These are phyloP conservation scores for Drosophila koepferae DNA, from an alignment of 2,888 invertebrate genomes.

Conservation along the genomic window DNA sequence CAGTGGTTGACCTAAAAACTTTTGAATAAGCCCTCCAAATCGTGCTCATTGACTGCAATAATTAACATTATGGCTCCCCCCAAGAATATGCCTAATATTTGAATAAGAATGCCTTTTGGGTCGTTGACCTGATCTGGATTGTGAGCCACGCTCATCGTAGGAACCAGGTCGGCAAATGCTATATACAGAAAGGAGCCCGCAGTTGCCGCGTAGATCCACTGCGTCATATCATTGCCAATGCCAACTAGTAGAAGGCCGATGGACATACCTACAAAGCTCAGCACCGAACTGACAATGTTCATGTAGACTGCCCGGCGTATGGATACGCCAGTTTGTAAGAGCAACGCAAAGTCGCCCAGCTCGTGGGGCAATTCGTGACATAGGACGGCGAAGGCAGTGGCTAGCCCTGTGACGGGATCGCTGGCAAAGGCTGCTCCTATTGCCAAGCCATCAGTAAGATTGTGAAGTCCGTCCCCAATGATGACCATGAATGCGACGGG, in stretches of 20 bases:
- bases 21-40: conserved; percentile 68
- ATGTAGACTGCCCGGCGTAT: conserved; percentile 90
- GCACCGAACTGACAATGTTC: conserved; percentile 90
- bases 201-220: conserved; percentile 92
- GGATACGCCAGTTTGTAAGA: conserved; percentile 91
- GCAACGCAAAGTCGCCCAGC: conserved; percentile 92
- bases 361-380: conserved; percentile 94
- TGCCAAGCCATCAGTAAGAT: conserved; percentile 92
- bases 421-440: conserved; percentile 92
- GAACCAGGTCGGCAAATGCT: conserved; percentile 91
- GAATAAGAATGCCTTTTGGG: conserved; percentile 87
- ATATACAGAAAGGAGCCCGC: conserved; percentile 93
- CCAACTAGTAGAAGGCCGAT: conserved; percentile 89
- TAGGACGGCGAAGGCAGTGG: conserved; percentile 91
- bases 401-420: conserved; percentile 90
- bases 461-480: conserved; percentile 92
- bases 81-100: conserved; percentile 88
- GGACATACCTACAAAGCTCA: conserved; percentile 91
- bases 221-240: conserved; percentile 88
- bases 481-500: conserved; percentile 93
- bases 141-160: conserved; percentile 87
- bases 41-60: conserved; percentile 90
- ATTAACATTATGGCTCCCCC: conserved; percentile 91
- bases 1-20: conserved; percentile 17
- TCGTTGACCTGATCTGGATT: conserved; percentile 86